Percentiles rank a stretch among this genome's conserved stretches.
Evolutionary conservation across 2,888 invertebrate genomes (phyloP).

Genomic region (Eupithecia inturbata): DNA sequence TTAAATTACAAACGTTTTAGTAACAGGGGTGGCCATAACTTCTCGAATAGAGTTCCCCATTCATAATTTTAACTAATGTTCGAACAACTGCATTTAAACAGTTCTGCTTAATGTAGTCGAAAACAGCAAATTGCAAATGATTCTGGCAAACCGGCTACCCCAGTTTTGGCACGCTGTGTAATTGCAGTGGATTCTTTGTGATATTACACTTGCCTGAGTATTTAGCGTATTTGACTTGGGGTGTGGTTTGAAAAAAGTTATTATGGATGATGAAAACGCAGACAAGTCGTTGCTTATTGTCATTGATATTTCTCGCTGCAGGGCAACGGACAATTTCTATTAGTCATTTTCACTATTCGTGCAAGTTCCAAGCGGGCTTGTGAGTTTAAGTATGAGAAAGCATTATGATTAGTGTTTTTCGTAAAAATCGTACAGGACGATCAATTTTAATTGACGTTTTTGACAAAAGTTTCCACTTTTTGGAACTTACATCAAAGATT

Average conservation of each 20-base stretch:
- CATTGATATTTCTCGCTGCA: background rate
- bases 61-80: conserved; percentile 51
- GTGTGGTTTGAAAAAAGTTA: background rate
- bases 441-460: background rate
- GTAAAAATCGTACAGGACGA: background rate
- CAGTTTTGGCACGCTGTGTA: conserved; percentile 62
- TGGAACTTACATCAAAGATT: background rate
- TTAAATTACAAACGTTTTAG: background rate
- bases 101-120: conserved; percentile 70
- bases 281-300: background rate
- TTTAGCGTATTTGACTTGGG: background rate
- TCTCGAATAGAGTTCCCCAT: conserved; percentile 2
- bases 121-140: conserved; percentile 75
- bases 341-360: background rate
- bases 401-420: too few relatives aligned
- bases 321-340: too few relatives aligned
- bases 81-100: conserved; percentile 56
- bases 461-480: background rate
- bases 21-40: background rate
- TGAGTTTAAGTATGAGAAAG: too few relatives aligned
- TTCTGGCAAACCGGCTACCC: conserved; percentile 63
- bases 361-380: background rate
- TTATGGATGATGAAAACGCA: background rate
- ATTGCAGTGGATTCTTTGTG: conserved; percentile 53
- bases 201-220: conserved; percentile 32